phyloP scores from a whole-genome alignment of 1,140 invertebrate genomes.

The Diorhabda elongata region DNA sequence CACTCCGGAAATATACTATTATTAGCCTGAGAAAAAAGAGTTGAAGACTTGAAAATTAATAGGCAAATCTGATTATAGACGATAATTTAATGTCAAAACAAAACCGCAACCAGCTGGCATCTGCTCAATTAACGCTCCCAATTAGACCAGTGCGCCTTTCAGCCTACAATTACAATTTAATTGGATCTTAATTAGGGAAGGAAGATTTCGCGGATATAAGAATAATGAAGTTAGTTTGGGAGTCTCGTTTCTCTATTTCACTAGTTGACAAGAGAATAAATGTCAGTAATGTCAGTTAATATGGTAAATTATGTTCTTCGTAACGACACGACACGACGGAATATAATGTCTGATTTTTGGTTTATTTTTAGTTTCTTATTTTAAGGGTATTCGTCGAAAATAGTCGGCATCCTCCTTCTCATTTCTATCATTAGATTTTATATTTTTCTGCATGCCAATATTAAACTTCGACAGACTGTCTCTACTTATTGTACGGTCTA shows the following conservation, averaged over 20 bases:
- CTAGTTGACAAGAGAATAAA: not conserved
- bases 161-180: not conserved
- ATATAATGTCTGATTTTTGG: too few species aligned
- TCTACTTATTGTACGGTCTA: too few species aligned
- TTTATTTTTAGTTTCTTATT: too few species aligned
- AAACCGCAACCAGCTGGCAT: not conserved
- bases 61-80: not conserved
- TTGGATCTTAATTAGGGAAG: constrained; percentile 2
- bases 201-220: constrained; percentile 2
- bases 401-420: too few species aligned
- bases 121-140: not conserved
- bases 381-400: too few species aligned
- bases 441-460: too few species aligned
- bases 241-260: not conserved
- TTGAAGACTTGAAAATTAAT: not conserved
- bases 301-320: not conserved
- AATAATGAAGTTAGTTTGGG: not conserved
- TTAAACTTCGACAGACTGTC: too few species aligned
- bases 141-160: not conserved
- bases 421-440: too few species aligned
- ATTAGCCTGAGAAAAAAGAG: not conserved
- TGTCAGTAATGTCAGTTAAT: not conserved
- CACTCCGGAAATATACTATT: too few species aligned
- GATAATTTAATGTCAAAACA: constrained; percentile 3
- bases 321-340: too few species aligned